Conservation (phyloP, 2,797 vertebrate genomes). For the Pogoniulus pusillus region DNA sequence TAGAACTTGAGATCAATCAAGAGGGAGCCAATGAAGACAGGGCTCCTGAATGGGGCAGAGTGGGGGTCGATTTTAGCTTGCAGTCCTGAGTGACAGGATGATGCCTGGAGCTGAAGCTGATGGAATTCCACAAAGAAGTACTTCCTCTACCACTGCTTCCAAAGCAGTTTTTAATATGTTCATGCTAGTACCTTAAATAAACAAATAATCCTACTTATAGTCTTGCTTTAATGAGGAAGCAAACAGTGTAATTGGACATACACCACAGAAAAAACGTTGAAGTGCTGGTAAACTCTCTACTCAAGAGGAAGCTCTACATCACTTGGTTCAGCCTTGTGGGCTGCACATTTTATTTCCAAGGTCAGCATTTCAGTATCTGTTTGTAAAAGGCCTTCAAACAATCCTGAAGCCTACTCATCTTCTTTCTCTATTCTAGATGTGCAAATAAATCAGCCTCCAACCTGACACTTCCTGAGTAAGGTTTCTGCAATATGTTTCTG, state of each 20-base stretch:
- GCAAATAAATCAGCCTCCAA: background rate
- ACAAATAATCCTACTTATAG: background rate
- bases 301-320: background rate
- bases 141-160: background rate
- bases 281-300: background rate
- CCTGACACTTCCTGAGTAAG: background rate
- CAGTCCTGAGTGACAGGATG: background rate
- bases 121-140: background rate
- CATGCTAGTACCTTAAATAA: background rate
- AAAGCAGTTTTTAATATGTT: background rate
- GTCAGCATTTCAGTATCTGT: background rate
- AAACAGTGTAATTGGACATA: background rate
- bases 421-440: background rate
- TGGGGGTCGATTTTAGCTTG: background rate
- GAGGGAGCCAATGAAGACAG: background rate
- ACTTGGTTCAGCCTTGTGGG: background rate
- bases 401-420: background rate
- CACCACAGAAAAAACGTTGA: background rate
- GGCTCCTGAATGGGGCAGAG: background rate
- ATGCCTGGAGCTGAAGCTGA: background rate
- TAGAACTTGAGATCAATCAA: background rate
- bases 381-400: background rate
- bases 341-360: background rate
- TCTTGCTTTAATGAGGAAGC: background rate
- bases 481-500: background rate